A percentile compares a stretch with the other conserved stretches of the same genome.
Evolutionary conservation across 2,888 invertebrate genomes (phyloP).

Genomic region (Oasisia sp.): DNA sequence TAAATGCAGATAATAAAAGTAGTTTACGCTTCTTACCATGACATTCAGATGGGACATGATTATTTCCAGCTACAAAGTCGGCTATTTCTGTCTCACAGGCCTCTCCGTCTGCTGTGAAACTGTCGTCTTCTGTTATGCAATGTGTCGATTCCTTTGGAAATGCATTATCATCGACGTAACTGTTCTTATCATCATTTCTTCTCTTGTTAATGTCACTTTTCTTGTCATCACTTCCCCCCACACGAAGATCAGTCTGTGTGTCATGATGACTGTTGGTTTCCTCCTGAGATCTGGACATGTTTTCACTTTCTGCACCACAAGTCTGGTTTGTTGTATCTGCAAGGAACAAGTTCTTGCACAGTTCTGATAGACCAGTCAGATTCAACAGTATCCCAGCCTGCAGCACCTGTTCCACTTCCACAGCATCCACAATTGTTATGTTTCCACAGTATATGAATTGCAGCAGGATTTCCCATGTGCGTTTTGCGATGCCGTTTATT

Average conservation of each 20-base stretch:
- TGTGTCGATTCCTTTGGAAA: not conserved
- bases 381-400: not conserved
- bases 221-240: not conserved
- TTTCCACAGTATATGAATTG: not conserved
- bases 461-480: not conserved
- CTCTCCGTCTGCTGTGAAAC: not conserved
- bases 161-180: not conserved
- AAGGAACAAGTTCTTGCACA: constrained; percentile 17
- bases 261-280: not conserved
- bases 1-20: not conserved
- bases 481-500: not conserved
- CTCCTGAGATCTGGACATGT: not conserved
- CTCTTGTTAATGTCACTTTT: not conserved
- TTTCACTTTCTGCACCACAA: not conserved
- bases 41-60: not conserved
- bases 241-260: not conserved
- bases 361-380: not conserved
- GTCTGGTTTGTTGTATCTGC: not conserved
- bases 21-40: not conserved
- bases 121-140: not conserved
- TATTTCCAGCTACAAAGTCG: not conserved
- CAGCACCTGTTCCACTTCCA: not conserved
- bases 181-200: not conserved
- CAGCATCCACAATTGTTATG: not conserved
- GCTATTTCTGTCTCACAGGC: not conserved